These are phyloP conservation scores for Scopus umbretta DNA, from an alignment of 2,113 vertebrate species.

Conservation along the genomic window DNA sequence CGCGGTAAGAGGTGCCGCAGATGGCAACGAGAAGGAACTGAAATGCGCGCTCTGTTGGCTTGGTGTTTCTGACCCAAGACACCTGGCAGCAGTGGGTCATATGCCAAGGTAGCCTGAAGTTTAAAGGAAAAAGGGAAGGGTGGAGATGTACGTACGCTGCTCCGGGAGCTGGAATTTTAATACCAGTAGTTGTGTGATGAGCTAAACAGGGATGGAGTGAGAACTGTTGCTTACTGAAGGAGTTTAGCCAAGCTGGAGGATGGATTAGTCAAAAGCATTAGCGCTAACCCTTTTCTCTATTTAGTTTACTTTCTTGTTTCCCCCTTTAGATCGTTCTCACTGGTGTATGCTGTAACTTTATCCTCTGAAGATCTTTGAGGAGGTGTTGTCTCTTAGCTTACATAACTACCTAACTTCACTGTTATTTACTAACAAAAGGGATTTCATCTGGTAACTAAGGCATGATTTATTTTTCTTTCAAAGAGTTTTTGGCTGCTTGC, in stretches of 20 bases:
- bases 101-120: neutral
- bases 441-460: neutral
- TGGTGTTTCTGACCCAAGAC: neutral
- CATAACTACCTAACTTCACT: neutral
- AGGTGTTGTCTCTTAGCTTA: neutral
- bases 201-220: neutral
- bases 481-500: neutral
- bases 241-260: neutral
- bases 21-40: neutral
- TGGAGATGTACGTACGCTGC: neutral
- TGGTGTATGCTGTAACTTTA: neutral
- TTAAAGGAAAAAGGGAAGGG: neutral
- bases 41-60: neutral
- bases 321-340: neutral
- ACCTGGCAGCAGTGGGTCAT: neutral
- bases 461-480: neutral
- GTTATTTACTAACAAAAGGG: neutral
- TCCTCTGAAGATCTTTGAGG: neutral
- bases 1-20: rapidly evolving
- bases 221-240: neutral
- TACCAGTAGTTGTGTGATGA: neutral
- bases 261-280: neutral
- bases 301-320: neutral
- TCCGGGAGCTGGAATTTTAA: neutral
- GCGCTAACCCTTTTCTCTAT: neutral